Conservation (phyloP, 2,888 invertebrate genomes). For the Himalopsyche tibetana region DNA sequence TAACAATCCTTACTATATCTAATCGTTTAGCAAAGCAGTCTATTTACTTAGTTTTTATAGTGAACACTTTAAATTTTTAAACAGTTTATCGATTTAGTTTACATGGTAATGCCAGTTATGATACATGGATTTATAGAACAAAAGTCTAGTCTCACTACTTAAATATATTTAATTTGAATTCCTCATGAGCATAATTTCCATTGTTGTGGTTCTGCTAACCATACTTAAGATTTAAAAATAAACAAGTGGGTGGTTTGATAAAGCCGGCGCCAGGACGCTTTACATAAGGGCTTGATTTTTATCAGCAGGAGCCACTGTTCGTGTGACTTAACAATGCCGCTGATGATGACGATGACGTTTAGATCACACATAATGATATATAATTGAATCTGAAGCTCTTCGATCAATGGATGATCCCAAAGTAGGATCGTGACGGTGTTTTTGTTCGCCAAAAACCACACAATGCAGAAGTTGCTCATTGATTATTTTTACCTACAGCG, state of each 20-base stretch:
- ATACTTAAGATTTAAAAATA: no score
- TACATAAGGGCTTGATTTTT: background rate
- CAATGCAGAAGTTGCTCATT: constrained; percentile 7
- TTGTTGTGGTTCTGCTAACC: no score
- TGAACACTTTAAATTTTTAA: no score
- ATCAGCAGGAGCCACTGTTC: background rate
- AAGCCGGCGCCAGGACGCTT: background rate
- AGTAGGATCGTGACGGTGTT: background rate
- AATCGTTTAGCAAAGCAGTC: no score
- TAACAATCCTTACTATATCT: no score
- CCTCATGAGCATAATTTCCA: no score
- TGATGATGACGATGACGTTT: constrained; percentile 1
- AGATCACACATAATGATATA: background rate
- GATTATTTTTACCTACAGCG: constrained; percentile 6
- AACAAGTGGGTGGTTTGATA: background rate
- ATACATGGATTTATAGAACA: no score
- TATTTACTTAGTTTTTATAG: no score
- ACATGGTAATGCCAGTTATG: no score
- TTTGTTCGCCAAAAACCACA: constrained; percentile 5
- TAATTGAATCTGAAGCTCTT: background rate
- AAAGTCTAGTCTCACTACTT: no score
- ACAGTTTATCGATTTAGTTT: no score
- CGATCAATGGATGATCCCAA: background rate
- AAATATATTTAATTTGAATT: no score
- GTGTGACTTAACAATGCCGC: background rate